Evolutionary conservation across 2,113 vertebrate genomes (phyloP), one percentile per base, ranked within the genome.

Genomic region (Sinosuthora webbiana): DNA sequence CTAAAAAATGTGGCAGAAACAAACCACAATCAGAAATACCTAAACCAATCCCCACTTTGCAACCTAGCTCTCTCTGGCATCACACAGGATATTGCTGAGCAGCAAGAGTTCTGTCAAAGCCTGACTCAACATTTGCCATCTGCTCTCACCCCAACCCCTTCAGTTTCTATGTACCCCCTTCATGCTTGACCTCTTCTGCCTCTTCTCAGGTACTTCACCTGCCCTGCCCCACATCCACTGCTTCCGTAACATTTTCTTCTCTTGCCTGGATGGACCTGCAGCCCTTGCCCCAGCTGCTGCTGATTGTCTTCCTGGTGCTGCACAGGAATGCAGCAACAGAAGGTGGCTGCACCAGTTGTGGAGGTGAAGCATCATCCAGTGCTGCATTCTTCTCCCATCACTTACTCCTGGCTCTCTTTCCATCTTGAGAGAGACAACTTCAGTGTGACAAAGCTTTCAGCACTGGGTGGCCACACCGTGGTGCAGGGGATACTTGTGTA

Each of bases 381-480:
- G 7, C 55, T 62, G 24, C 17, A 1, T 64, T 83, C 28, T 79
- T 33, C 20, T 82, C 23, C 55, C 21, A 4, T 53, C 39, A 16
- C 63, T 39, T 80, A 7, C 2, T 77, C 24, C 31, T n/a, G 33
- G 4, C 31, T 84, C 25, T 57, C 13, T 28, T 70, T 33, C n/a
- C 10, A 0, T 2, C 28, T 19, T 20, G 24, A 57, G 13, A 22
- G 64, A 25, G 9, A 17, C 52, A 55, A 0, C 35, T 81, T 27
- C 23, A 49, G 13, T 7, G 47, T 49, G 47, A 49, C 47, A 35
- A 44, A 35, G 28, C 19, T 2, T 44, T 49, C 16, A 11, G 62
- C 17, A 4, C 15, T 27, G 64, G 30, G 24, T 67, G 68, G 39
- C 59, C 2, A 2, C 8, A 2, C 2, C 35, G 24, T 11, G 45